Evolutionary conservation across 2,888 invertebrate species (phyloP), one percentile per base, ranked within the genome.

Genomic region (Hypomecis atomaria): DNA sequence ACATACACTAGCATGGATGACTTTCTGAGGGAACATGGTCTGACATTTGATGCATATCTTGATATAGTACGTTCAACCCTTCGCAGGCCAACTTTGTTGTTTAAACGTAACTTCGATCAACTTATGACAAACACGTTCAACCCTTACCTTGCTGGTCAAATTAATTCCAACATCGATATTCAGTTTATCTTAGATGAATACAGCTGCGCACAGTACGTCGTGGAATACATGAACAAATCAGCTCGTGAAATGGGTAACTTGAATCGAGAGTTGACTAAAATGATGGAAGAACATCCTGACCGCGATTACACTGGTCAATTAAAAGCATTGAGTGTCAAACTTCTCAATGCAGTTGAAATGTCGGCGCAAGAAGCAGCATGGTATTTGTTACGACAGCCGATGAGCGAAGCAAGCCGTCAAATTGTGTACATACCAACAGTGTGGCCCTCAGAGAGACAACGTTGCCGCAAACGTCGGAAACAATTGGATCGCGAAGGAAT

Each of bases 291-390:
- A 13, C 71, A 77, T 72, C 76, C 74, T 6, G 70, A 77, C n/a
- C 66, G 23, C 1, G 72, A 77, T 44, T 69, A 69, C 65, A 66
- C 67, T 6, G 71, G 54, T 9, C 65, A 66, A 44, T 70, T 69
- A 23, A 72, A 72, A 72, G 67, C 62, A 34, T 66, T 78, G 33
- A 78, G 77, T 67, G 38, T 75, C 62, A 71, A 78, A 52, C 57
- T 86, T n/a, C 72, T 88, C 0, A 84, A 88, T 56, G 66, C 72
- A 56, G 77, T 81, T 48, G 87, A 87, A 67, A 87, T 87, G 71
- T 72, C 81, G 5, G 76, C 76, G 59, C 87, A 88, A 80, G 86
- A 87, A 78, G 86, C 86, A 65, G 88, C 88, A 59, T 89, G 87
- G 87, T 88, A 81, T 78, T 65, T 90, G 1, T 65, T 91, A 50